These are phyloP conservation scores for Pedicia rivosa DNA, from an alignment of 2,888 invertebrate genomes.

Conservation along the genomic window DNA sequence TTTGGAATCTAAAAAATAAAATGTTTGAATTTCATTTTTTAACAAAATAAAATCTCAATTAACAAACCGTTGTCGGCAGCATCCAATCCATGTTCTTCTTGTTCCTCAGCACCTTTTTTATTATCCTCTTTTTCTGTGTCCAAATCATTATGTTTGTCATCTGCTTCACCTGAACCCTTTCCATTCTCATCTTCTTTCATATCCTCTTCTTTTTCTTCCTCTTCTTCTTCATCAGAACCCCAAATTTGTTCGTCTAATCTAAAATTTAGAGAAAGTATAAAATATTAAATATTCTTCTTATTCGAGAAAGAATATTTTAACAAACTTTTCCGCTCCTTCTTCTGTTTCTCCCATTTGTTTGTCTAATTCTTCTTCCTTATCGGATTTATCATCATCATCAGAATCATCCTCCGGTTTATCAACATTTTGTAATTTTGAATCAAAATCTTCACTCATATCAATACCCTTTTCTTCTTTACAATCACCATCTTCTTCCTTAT, in stretches of 20 bases:
- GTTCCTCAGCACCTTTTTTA: constrained; percentile 36
- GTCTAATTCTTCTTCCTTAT: constrained; percentile 58
- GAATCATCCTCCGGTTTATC: constrained; percentile 37
- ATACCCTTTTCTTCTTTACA: constrained; percentile 81
- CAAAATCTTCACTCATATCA: constrained; percentile 94
- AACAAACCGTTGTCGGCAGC: constrained; percentile 18
- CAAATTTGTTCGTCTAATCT: constrained; percentile 61
- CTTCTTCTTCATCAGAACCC: constrained; percentile 69
- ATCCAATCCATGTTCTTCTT: constrained; percentile 31
- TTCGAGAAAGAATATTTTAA: constrained; percentile 16
- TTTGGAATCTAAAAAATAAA: constrained; percentile 11
- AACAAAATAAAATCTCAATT: neutral
- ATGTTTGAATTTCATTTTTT: neutral
- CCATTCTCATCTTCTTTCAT: constrained; percentile 42
- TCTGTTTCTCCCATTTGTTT: constrained; percentile 96
- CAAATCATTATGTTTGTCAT: constrained; percentile 34
- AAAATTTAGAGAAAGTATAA: constrained; percentile 9
- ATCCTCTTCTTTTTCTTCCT: constrained; percentile 37
- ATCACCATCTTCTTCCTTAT: constrained; percentile 54
- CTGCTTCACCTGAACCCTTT: constrained; percentile 63
- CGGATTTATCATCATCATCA: constrained; percentile 42
- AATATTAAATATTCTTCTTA: neutral
- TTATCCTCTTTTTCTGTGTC: constrained; percentile 36
- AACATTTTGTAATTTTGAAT: constrained; percentile 60
- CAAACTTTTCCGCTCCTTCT: constrained; percentile 60